phyloP scores from a whole-genome alignment of 2,113 vertebrate species.

The Thalassarche chlororhynchos region DNA sequence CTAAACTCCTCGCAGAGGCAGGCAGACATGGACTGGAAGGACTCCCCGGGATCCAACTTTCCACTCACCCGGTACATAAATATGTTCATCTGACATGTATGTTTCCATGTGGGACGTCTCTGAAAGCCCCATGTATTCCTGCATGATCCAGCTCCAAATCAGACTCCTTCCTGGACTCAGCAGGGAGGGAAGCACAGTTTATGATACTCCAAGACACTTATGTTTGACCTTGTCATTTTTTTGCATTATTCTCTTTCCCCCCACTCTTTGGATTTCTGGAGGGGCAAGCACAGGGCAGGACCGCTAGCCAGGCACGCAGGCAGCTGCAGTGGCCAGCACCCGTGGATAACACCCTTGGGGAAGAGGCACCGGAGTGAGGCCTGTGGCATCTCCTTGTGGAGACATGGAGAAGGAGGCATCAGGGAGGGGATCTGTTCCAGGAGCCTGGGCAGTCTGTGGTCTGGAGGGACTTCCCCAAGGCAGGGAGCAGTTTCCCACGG shows the following conservation, averaged over 20 bases:
- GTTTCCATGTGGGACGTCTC: not conserved
- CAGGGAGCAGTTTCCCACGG: not conserved
- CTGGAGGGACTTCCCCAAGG: not conserved
- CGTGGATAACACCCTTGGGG: not conserved
- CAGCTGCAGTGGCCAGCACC: not conserved
- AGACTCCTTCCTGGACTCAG: not conserved
- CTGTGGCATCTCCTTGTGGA: not conserved
- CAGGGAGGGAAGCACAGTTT: not conserved
- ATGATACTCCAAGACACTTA: not conserved
- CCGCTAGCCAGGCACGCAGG: rapidly evolving
- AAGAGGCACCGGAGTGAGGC: not conserved
- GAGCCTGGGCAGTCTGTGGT: not conserved
- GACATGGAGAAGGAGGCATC: not conserved
- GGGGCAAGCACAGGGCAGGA: not conserved
- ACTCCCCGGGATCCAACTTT: not conserved
- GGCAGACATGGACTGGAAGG: not conserved
- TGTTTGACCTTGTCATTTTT: not conserved
- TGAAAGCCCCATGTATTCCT: not conserved
- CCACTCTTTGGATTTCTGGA: not conserved
- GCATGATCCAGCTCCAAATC: not conserved
- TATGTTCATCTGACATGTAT: not conserved
- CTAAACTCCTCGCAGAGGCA: not conserved
- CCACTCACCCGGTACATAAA: not conserved
- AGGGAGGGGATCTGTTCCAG: not conserved
- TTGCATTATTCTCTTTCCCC: not conserved